Base-by-base conservation (phyloP, 2,888 invertebrate genomes). In the Stratiomys singularior region DNA sequence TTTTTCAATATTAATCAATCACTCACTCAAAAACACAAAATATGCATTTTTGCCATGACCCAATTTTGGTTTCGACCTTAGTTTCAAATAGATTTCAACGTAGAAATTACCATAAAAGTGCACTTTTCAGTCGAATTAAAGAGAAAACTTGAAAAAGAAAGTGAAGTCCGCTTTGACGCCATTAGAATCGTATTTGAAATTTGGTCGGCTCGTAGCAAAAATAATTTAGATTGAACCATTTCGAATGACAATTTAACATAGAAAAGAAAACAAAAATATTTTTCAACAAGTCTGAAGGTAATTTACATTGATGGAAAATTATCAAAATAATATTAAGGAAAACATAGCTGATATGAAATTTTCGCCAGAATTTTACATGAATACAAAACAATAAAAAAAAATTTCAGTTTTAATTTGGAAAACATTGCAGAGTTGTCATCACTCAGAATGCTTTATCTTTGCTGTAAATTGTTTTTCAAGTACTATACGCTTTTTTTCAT, bases 351-450 rank as follows among this genome's bases (percentile, higher is more conserved):
- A 60, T 60, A 60, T 60, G 60, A 60, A 69, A 69, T 69, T 69
- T 69, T 46, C 69, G 30, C 46, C 37, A 11, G 30, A 18, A 37
- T 37, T 37, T 37, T 37, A 37, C 37, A 37, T 37, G n/a, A n/a
- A n/a, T 37, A 5, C 5, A 52, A n/a, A 52, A 52, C 52, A 21
- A 37, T 18, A 15, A 18, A 18, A 18, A 25, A 47, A 69, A 46
- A 4, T 25, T 1, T 46, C 18, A 23, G 47, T 44, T 46, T 69
- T 46, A 47, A 47, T 46, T 46, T 69, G 15, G 69, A 69, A 69
- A 69, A 69, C 69, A 69, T 69, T 69, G 69, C 69, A 69, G 69
- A 69, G 69, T 69, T 69, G 69, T 69, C 69, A 69, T 69, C 69
- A 69, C 69, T 69, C 47, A 69, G 69, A 69, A 69, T 46, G 69